These are phyloP conservation scores for Macrobrachium nipponense DNA, from an alignment of 1,140 invertebrate species.

Conservation along the genomic window DNA sequence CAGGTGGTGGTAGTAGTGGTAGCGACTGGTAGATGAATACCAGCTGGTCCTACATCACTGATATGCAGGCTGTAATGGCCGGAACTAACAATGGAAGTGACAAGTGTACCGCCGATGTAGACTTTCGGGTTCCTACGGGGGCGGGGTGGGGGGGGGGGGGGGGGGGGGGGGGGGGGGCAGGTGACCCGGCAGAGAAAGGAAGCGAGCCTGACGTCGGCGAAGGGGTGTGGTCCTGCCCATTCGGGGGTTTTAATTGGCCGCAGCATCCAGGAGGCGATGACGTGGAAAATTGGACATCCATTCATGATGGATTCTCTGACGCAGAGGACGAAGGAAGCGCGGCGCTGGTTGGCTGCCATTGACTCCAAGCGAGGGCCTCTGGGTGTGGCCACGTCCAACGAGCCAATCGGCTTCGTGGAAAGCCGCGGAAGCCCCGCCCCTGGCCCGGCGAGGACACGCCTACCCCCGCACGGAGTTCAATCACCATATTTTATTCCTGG, in stretches of 20 bases:
- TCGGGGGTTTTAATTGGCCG: background rate
- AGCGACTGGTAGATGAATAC: conserved; percentile 5
- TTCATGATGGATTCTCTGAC: background rate
- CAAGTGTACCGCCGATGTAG: conserved; percentile 15
- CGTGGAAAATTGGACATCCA: conserved; percentile 28
- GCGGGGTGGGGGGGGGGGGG: too few species aligned
- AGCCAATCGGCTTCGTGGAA: conserved; percentile 7
- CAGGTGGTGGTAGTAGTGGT: background rate
- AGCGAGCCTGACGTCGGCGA: conserved; percentile 8
- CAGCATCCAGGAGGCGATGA: conserved; percentile 11
- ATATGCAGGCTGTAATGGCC: conserved; percentile 7
- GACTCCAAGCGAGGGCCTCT: background rate
- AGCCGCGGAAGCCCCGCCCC: conserved; percentile 8
- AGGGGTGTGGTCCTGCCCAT: background rate
- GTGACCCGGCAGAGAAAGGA: background rate
- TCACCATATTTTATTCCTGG: conserved; percentile 52
- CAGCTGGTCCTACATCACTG: conserved; percentile 17
- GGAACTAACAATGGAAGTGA: conserved; percentile 27
- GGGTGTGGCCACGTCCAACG: background rate
- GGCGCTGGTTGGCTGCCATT: background rate
- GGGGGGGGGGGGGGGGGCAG: too few species aligned
- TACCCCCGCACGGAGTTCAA: conserved; percentile 26
- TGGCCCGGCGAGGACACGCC: background rate
- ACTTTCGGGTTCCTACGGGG: conserved; percentile 7
- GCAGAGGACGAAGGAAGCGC: background rate